Evolutionary conservation across 1,140 invertebrate genomes (phyloP), one percentile per base, ranked within the genome.

Genomic region (Papilio dardanus): DNA sequence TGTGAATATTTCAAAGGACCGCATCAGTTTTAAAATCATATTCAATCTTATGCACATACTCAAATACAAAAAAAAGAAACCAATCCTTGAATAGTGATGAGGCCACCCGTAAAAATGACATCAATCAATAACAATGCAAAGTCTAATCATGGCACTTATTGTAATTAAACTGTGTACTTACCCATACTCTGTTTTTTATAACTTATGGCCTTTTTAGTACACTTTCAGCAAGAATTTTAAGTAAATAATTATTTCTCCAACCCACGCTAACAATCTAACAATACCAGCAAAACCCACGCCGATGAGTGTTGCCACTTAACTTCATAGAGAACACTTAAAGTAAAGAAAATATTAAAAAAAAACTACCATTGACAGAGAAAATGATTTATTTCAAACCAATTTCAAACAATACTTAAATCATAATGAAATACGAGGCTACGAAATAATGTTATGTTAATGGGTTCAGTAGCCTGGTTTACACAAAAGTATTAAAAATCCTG

Each of bases 201-300:
- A 69, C 74, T 74, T 77, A 74, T 76, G 37, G 58, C 46, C 35
- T 78, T 78, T 81, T 77, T 40, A 69, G 33, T 65, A 66, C 78
- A 82, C 76, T 80, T 83, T 79, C 33, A 76, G 67, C 79, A 67
- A 77, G 75, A 74, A 79, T 79, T 77, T 50, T 75, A 71, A 76
- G 74, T 82, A 78, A 83, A 82, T 80, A 81, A 77, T 81, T 84
- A 73, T 77, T 79, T 79, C 79, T 82, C 79, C 79, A 84, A 89
- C 90, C 88, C 90, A 92, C 90, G 90, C 90, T 83, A 88, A 88
- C 89, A 89, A 87, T 84, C 79, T 81, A 78, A 77, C 74, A 83
- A 86, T 83, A 83, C 74, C 80, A 85, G 79, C 82, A 76, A 83
- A 82, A 90, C 90, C 90, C 88, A 90, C 90, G 90, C 90, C 88